Percentiles rank a stretch among this genome's conserved stretches.
These are phyloP conservation scores for Cassiopea xamachana DNA, from an alignment of 30 jellyfish, hydroid and myxozoan genomes.

Conservation along the genomic window DNA sequence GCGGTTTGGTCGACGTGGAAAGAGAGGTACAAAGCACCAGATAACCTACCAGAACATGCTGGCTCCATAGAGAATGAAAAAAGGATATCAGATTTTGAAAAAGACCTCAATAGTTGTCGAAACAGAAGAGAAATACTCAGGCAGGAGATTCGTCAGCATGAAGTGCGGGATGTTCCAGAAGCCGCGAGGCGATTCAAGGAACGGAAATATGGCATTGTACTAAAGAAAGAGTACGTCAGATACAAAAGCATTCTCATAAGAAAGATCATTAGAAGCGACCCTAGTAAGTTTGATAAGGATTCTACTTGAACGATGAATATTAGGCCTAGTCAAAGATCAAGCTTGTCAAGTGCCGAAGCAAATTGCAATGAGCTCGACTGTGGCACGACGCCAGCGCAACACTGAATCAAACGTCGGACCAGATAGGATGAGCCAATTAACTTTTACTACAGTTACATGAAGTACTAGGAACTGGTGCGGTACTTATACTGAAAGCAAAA, in stretches of 20 bases:
- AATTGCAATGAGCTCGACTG: too few relatives aligned
- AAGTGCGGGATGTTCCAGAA: not conserved
- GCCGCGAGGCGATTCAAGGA: not conserved
- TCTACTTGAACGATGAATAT: too few relatives aligned
- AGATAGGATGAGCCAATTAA: too few relatives aligned
- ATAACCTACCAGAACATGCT: slow-evolving; percentile 2
- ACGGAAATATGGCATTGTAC: not conserved
- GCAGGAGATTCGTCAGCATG: not conserved
- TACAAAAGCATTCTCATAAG: not conserved
- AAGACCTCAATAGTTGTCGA: not conserved
- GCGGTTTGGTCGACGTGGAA: slow-evolving; percentile 16
- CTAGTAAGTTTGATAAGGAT: not conserved
- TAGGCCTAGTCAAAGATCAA: too few relatives aligned
- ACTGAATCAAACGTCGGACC: too few relatives aligned
- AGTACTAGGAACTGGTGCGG: too few relatives aligned
- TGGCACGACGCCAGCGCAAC: too few relatives aligned
- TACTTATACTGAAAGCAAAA: too few relatives aligned
- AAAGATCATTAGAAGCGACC: not conserved
- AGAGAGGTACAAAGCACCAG: slow-evolving; percentile 4
- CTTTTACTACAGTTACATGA: too few relatives aligned
- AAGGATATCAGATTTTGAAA: not conserved
- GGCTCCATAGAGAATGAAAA: slow-evolving; percentile 5
- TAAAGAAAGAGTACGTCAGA: not conserved
- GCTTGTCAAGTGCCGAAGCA: too few relatives aligned
- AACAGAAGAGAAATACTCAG: not conserved